Evolutionary conservation across 2,888 invertebrate species (phyloP).

Genomic region (Imbricaverruca yamaguchii): DNA sequence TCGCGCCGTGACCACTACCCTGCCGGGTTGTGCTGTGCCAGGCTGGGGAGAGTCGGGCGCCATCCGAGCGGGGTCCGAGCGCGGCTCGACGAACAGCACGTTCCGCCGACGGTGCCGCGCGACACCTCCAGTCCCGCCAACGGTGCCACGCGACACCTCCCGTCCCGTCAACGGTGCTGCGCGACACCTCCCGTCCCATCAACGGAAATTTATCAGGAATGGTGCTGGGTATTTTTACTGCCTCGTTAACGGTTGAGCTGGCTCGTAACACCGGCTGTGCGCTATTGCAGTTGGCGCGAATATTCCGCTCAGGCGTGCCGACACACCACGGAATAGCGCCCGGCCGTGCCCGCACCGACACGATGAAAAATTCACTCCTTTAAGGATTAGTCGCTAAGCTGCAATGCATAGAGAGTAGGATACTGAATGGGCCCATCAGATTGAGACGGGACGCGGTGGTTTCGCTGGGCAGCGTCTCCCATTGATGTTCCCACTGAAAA

Average conservation of each 20-base stretch:
- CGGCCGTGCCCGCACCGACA: background rate
- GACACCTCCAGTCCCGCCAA: background rate
- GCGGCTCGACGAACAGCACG: background rate
- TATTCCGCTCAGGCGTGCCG: background rate
- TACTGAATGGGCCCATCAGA: background rate
- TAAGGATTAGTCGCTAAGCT: background rate
- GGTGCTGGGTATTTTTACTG: background rate
- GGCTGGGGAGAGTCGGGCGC: no score
- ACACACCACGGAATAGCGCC: background rate
- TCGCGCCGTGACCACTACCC: no score
- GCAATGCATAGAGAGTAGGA: conserved; percentile 7
- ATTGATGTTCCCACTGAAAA: no score
- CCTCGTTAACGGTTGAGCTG: background rate
- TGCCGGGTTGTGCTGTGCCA: no score
- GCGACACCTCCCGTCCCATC: background rate
- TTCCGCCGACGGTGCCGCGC: background rate
- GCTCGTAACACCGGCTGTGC: background rate
- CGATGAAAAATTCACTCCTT: conserved; percentile 14
- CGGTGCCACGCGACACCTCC: background rate
- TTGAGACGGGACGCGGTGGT: no score
- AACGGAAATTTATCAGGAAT: background rate
- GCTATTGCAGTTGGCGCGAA: background rate
- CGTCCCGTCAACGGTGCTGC: background rate
- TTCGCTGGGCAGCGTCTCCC: no score
- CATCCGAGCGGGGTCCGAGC: no score